These are phyloP conservation scores for Galbula dea DNA, from an alignment of 2,113 vertebrate species.

Conservation along the genomic window DNA sequence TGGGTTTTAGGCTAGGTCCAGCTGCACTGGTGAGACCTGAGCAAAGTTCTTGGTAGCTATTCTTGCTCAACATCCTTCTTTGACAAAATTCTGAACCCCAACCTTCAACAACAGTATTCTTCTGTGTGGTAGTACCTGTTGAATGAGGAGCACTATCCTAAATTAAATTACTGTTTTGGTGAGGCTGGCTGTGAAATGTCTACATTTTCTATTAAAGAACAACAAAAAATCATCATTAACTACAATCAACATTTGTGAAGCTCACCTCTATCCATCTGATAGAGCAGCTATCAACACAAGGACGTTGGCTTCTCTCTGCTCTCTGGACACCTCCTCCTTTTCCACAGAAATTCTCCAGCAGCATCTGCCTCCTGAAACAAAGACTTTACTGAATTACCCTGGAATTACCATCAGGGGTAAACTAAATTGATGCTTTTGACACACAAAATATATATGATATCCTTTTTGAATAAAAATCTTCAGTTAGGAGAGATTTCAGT, in stretches of 20 bases:
- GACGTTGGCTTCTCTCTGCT: neutral
- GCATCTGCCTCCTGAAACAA: neutral
- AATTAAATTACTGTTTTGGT: neutral
- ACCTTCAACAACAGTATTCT: neutral
- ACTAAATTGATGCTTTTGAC: neutral
- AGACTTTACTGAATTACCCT: neutral
- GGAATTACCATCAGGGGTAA: neutral
- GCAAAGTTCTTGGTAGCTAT: neutral
- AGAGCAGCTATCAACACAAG: neutral
- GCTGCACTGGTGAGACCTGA: too few species aligned
- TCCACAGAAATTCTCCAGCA: neutral
- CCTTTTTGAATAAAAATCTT: neutral
- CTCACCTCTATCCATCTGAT: neutral
- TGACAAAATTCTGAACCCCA: neutral
- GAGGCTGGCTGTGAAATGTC: neutral
- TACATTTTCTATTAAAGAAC: conserved; percentile 30
- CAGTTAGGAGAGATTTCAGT: neutral
- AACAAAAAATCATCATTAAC: conserved; percentile 28
- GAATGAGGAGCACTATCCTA: neutral
- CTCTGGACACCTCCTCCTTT: neutral
- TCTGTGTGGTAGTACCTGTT: neutral
- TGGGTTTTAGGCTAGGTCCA: neutral
- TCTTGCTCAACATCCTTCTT: neutral
- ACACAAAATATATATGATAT: neutral
- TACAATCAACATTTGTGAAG: conserved; percentile 6